Evolutionary conservation across 2,113 vertebrate species (phyloP).

Genomic region (Pachyramphus minor): DNA sequence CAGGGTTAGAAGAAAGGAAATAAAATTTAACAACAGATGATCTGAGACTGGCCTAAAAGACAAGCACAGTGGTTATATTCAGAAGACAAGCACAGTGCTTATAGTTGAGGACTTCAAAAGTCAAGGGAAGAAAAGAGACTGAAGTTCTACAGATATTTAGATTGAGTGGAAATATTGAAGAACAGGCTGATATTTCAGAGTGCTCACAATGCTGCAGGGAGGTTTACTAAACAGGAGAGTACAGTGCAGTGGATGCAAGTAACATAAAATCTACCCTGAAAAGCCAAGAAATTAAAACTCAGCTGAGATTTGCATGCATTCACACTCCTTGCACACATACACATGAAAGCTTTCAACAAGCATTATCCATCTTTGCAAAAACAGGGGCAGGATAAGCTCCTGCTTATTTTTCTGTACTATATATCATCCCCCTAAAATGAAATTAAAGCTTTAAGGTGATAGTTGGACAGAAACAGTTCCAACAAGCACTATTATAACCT

Average conservation of each 20-base stretch:
- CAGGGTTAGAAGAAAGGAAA: slow-evolving; percentile 23
- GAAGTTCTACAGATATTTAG: neutral
- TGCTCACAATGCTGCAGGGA: neutral
- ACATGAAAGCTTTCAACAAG: neutral
- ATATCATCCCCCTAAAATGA: neutral
- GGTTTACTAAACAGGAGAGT: neutral
- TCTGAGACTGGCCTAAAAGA: neutral
- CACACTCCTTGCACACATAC: neutral
- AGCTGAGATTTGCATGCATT: neutral
- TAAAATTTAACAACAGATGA: neutral
- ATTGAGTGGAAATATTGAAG: neutral
- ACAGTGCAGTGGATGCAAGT: neutral
- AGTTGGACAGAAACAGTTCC: neutral
- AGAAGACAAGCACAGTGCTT: neutral
- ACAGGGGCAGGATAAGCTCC: neutral
- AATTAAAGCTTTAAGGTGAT: neutral
- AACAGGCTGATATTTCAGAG: neutral
- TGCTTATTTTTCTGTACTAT: neutral
- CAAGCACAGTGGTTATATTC: neutral
- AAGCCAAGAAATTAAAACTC: neutral
- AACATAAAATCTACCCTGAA: neutral
- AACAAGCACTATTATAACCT: neutral
- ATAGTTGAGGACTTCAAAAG: neutral
- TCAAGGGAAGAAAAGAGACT: neutral
- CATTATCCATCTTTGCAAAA: neutral